phyloP scores from a whole-genome alignment of 2,888 invertebrate species.

The Phortica magna region DNA sequence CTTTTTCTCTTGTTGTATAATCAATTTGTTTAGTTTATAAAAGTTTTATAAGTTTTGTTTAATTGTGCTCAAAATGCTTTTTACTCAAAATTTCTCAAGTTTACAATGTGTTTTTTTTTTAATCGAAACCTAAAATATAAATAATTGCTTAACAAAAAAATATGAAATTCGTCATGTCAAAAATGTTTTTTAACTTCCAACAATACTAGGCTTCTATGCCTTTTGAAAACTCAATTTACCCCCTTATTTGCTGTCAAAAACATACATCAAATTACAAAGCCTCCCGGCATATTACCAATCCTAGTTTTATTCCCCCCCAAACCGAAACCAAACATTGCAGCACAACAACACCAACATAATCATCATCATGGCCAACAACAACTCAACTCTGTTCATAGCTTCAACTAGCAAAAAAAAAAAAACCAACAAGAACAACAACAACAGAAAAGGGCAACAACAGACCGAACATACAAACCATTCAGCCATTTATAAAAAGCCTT shows the following conservation, averaged over 20 bases:
- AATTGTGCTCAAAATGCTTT: too few relatives aligned
- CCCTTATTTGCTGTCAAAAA: conserved; percentile 69
- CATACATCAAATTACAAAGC: conserved; percentile 59
- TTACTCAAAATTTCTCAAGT: too few relatives aligned
- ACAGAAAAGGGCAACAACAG: conserved; percentile 4
- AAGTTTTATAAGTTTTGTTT: too few relatives aligned
- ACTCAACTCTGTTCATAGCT: background rate
- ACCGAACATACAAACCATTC: conserved; percentile 17
- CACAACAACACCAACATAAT: conserved; percentile 15
- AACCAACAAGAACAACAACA: background rate
- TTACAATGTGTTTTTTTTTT: too few relatives aligned
- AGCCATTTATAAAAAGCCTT: conserved; percentile 70
- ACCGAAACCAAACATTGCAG: background rate
- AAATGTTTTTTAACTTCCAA: background rate
- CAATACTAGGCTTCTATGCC: conserved; percentile 8
- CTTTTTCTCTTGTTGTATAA: too few relatives aligned
- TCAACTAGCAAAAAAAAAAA: conserved; percentile 10
- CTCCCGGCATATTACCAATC: background rate
- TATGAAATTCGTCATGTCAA: background rate
- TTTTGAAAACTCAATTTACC: conserved; percentile 69
- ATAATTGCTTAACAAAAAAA: too few relatives aligned
- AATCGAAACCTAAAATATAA: too few relatives aligned
- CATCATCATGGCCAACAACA: background rate
- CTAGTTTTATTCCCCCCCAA: too few relatives aligned
- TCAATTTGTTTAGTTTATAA: too few relatives aligned